phyloP scores from a whole-genome alignment of 2,888 invertebrate species.

The Nudaria mundana region DNA sequence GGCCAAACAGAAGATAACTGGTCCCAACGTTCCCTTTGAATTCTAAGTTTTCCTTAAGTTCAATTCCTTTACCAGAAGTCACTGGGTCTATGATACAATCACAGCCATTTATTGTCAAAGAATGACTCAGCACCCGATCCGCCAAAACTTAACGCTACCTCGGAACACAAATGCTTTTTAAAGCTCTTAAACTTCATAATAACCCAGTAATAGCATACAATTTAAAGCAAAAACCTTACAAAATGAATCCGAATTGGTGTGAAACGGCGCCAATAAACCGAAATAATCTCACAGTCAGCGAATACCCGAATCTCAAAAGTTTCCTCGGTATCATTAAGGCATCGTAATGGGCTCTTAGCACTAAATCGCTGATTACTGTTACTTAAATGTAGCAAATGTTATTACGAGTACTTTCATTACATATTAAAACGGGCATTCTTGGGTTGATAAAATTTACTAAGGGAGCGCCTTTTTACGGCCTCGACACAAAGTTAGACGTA shows the following conservation, averaged over 20 bases:
- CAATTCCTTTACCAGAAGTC: no score
- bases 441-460: no score
- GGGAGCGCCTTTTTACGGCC: no score
- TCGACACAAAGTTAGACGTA: no score
- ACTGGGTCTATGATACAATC: background rate
- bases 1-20: no score
- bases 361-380: conserved; percentile 24
- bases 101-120: background rate
- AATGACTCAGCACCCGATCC: background rate
- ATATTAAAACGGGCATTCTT: background rate
- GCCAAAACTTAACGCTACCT: conserved; percentile 1
- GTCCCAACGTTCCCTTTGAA: no score
- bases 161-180: conserved; percentile 1
- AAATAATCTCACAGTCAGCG: conserved; percentile 13
- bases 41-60: no score
- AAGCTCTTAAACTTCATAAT: conserved; percentile 7
- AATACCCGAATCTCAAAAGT: conserved; percentile 19
- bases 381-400: conserved; percentile 9
- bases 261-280: conserved; percentile 11
- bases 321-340: conserved; percentile 25
- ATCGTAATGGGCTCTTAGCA: conserved; percentile 24
- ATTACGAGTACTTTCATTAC: conserved; percentile 27
- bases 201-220: conserved; percentile 1
- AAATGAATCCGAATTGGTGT: background rate
- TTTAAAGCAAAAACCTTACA: conserved; percentile 3